phyloP scores from a whole-genome alignment of 30 jellyfish, hydroid and myxozoan genomes.

The Clytia hemisphaerica region DNA sequence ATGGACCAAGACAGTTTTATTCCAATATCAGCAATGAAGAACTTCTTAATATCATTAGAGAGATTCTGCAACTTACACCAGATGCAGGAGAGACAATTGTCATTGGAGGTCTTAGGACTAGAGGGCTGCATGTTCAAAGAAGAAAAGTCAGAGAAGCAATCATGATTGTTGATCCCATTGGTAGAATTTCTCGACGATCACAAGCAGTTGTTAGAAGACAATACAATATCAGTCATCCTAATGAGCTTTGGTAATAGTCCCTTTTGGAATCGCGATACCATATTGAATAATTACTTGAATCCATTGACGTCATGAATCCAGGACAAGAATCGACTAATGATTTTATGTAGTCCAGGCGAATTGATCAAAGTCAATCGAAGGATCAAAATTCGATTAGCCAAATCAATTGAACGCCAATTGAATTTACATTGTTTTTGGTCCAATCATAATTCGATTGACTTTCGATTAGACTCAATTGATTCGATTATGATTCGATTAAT shows the following conservation, averaged over 20 bases:
- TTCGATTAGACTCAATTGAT: too few relatives aligned
- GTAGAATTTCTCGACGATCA: constrained; percentile 20
- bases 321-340: too few relatives aligned
- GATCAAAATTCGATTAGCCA: too few relatives aligned
- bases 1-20: constrained; percentile 24
- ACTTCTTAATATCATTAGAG: not conserved
- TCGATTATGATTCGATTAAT: too few relatives aligned
- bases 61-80: not conserved
- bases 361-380: too few relatives aligned
- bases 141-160: constrained; percentile 30
- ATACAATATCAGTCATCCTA: constrained; percentile 26
- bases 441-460: too few relatives aligned
- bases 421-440: too few relatives aligned
- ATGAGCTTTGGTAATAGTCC: constrained; percentile 38
- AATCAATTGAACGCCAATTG: too few relatives aligned
- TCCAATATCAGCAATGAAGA: not conserved
- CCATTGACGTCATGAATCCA: too few relatives aligned
- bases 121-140: constrained; percentile 35
- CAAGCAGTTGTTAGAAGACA: constrained; percentile 6
- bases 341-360: too few relatives aligned
- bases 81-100: constrained; percentile 23
- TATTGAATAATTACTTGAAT: too few relatives aligned
- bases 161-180: constrained; percentile 30
- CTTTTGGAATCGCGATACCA: too few relatives aligned
- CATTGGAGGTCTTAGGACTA: constrained; percentile 26